Evolutionary conservation across 92 coral and sea anemone species (phyloP), one percentile per base, ranked within the genome.

Genomic region (Porites rus): DNA sequence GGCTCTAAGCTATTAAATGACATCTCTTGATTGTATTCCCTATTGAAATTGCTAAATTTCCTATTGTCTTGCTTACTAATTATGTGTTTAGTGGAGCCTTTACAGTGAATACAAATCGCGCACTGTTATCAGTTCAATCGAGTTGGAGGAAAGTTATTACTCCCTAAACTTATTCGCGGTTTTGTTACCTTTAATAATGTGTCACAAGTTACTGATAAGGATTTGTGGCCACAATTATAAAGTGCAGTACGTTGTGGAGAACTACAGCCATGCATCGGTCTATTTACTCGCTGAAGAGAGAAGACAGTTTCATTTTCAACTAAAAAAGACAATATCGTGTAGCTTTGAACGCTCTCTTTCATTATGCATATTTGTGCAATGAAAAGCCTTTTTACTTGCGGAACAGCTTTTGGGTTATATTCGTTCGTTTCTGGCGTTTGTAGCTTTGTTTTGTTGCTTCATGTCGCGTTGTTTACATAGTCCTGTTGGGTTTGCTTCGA

Each of bases 391-490:
- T 38, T 38, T 38, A 38, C 46, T 38, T 38, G 46, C 69, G 24
- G 10, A 1, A 4, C 43, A 10, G 56, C 50, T 71, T 58, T 52
- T 73, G 77, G 21, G 52, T 9, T 73, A 53, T 16, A 72, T 10
- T 53, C 14, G 60, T 74, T 19, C 19, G 9, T 7, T 25, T 51
- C 74, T 17, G 80, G 73, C 28, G 19, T 25, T 74, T 65, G 14
- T 63, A 62, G 75, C 10, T 61, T 74, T 59, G 62, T 74, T 51
- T 61, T 56, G 28, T 73, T 62, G 20, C 85, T 21, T 83, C 63
- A 73, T 20, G 87, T 74, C 25, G 87, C 63, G 72, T 72, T 72
- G 72, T 82, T 82, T 82, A 82, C 68, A 60, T 72, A n/a, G 70
- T 53, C 72, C 79, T 20, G 70, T 82, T 54, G 18, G 53, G 69